phyloP scores from a whole-genome alignment of 2,888 invertebrate genomes.

The Prenolepis imparis region DNA sequence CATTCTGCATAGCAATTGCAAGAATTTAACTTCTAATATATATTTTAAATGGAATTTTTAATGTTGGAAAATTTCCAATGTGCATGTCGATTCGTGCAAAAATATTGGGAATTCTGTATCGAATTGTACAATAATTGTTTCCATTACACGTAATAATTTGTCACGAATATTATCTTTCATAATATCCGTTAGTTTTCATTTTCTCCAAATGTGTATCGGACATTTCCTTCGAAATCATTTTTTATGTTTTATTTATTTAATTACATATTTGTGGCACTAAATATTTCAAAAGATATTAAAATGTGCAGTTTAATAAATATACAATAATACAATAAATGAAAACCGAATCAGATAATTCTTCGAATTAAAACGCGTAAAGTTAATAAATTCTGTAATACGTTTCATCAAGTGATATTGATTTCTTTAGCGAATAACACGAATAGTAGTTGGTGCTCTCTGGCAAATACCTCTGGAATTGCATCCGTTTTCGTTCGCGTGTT shows the following conservation, averaged over 20 bases:
- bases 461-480: conserved; percentile 26
- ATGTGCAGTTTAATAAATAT: neutral
- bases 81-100: neutral
- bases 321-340: neutral
- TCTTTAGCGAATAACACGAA: conserved; percentile 31
- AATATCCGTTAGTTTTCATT: conserved; percentile 14
- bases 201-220: conserved; percentile 16
- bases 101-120: conserved; percentile 13
- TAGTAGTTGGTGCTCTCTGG: conserved; percentile 9
- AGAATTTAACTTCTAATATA: conserved; percentile 6
- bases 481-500: conserved; percentile 52
- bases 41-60: conserved; percentile 29
- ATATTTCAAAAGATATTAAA: conserved; percentile 6
- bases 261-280: neutral
- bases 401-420: conserved; percentile 36
- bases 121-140: conserved; percentile 27
- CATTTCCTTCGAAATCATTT: neutral
- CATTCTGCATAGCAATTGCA: neutral
- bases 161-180: conserved; percentile 44
- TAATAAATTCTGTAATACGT: conserved; percentile 8
- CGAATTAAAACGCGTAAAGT: neutral
- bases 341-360: neutral
- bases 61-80: neutral
- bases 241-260: neutral
- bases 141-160: conserved; percentile 12